Percentiles rank a stretch among this genome's conserved stretches.
phyloP scores from a whole-genome alignment of 2,113 vertebrate genomes.

The Leptodactylus fuscus region DNA sequence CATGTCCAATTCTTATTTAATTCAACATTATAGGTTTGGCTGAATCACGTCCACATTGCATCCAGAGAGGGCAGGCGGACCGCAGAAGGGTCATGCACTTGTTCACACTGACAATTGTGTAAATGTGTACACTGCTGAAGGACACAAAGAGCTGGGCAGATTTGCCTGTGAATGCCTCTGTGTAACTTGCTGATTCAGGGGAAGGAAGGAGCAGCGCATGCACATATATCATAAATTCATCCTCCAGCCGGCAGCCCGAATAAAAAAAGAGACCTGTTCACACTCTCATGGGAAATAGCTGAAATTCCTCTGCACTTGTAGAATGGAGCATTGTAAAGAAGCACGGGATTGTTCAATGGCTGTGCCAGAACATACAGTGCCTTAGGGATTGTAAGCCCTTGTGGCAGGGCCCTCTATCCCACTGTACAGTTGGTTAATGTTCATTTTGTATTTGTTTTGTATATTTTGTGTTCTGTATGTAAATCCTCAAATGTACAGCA shows the following conservation, averaged over 20 bases:
- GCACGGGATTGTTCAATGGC: background rate
- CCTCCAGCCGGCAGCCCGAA: background rate
- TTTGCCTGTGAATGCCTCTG: slow-evolving; percentile 15
- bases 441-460: no score
- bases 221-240: slow-evolving; percentile 32
- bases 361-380: background rate
- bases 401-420: no score
- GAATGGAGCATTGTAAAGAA: background rate
- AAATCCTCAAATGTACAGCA: no score
- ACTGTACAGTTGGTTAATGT: no score
- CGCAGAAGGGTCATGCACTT: no score
- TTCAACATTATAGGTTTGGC: no score
- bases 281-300: slow-evolving; percentile 28
- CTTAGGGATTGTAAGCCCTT: no score
- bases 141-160: slow-evolving; percentile 3
- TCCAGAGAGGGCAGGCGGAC: no score
- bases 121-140: slow-evolving; percentile 19
- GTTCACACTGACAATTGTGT: background rate
- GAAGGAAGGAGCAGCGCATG: slow-evolving; percentile 12
- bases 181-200: slow-evolving; percentile 30
- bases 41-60: no score
- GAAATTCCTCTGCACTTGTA: background rate
- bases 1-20: no score
- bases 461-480: no score
- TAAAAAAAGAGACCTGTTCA: slow-evolving; percentile 1